Evolutionary conservation across 2,888 invertebrate genomes (phyloP).

Genomic region (Onchidella celtica): DNA sequence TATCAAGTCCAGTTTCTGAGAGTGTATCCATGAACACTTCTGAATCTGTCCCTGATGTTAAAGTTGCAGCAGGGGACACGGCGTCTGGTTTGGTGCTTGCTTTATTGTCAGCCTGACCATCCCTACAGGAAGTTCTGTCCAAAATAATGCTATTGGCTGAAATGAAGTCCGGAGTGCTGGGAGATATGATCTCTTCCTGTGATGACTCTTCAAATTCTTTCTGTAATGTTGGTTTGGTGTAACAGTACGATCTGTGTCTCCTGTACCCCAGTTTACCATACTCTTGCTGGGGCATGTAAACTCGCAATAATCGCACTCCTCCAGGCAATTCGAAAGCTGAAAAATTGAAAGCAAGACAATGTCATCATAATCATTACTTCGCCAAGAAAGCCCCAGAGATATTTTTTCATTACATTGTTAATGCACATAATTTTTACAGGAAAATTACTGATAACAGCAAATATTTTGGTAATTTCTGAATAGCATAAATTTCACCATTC

Average conservation of each 20-base stretch:
- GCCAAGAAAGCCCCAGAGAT: too few species aligned
- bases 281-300: constrained; percentile 87
- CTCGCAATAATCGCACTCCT: constrained; percentile 89
- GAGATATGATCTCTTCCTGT: neutral
- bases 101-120: neutral
- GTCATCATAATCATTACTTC: too few species aligned
- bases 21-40: constrained; percentile 43
- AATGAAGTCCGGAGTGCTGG: neutral
- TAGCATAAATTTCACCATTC: too few species aligned
- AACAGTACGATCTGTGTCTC: constrained; percentile 19
- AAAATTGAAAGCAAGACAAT: constrained; percentile 46
- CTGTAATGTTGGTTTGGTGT: neutral
- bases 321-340: constrained; percentile 87
- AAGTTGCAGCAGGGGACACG: neutral
- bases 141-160: neutral
- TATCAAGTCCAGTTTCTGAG: constrained; percentile 22
- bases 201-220: neutral
- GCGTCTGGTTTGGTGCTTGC: neutral
- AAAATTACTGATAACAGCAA: neutral
- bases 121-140: neutral
- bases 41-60: constrained; percentile 39
- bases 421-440: too few species aligned
- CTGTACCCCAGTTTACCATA: constrained; percentile 25
- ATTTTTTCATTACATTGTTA: too few species aligned
- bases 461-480: too few species aligned